Base-by-base conservation (phyloP, 2,797 vertebrate species). In the Falco columbarius region DNA sequence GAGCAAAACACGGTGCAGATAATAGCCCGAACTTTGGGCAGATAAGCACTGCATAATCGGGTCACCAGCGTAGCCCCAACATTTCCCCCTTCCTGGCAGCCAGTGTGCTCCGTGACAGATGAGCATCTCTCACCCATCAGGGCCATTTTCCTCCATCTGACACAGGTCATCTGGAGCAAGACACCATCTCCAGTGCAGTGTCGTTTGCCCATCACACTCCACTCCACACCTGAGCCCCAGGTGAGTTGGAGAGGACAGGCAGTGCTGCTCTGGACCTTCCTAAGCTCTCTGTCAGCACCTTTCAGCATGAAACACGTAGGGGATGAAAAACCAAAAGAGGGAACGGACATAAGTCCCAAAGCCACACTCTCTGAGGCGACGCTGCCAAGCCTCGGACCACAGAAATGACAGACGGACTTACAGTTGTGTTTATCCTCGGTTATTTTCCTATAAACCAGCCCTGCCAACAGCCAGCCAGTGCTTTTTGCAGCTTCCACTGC, bases 361-460 rank as follows among this genome's bases (percentile, higher is more conserved):
- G 65, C 83, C 12, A 19, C 24, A 6, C 71, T 93, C 92, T 89
- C 32, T 6, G 12, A 87, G 73, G 63, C 0, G 0, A 16, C 4
- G 1, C 42, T 92, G 93, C 97, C 95, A 95, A 95, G 85, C 90
- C 96, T 92, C 9, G 90, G 93, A 95, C 89, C 93, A 88, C 95
- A 96, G 97, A 95, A 92, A 96, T 82, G 89, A 97, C 96, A 95
- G 93, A 96, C 4, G 7, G 94, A 87, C 91, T 91, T 86, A 65
- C 47, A 95, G 95, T 82, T 59, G 40, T 73, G 4, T 95, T 97
- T 77, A 93, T n/a, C 84, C 93, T 23, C 52, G 0, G 38, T 88
- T 95, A 94, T 97, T 97, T 98, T 98, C 95, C 93, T 98, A 95
- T 66, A 95, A 97, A 86, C 67, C 82, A 85, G 58, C 75, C 80